A percentile compares a stretch with the other conserved stretches of the same genome.
phyloP scores from a whole-genome alignment of 2,888 invertebrate species.

The Scaptomyza polygonia region DNA sequence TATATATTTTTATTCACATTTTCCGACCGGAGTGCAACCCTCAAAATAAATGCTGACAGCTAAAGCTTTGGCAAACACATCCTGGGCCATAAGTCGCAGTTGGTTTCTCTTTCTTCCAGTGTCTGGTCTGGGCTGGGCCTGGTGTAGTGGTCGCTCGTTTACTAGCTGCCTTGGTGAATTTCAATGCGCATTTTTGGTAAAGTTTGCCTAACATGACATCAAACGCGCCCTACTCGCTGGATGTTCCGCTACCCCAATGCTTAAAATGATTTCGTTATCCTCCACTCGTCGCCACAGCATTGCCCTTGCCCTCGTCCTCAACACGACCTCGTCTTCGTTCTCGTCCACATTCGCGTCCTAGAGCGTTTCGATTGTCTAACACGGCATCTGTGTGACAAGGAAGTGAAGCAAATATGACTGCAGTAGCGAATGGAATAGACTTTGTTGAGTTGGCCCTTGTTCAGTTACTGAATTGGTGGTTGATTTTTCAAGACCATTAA shows the following conservation, averaged over 20 bases:
- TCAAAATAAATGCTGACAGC: conserved; percentile 45
- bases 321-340: background rate
- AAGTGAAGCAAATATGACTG: conserved; percentile 31
- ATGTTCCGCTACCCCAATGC: conserved; percentile 69
- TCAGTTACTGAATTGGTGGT: conserved; percentile 6
- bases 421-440: conserved; percentile 24
- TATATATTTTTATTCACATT: conserved; percentile 48
- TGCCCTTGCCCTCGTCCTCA: conserved; percentile 3
- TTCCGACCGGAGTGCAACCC: conserved; percentile 46
- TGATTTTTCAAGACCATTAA: conserved; percentile 5
- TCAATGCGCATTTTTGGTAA: conserved; percentile 72
- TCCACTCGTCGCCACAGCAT: conserved; percentile 34
- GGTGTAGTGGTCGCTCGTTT: conserved; percentile 35
- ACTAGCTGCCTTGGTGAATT: conserved; percentile 40
- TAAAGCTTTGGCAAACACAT: conserved; percentile 49
- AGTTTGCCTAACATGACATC: conserved; percentile 65
- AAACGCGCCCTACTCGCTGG: conserved; percentile 20
- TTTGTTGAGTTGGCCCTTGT: conserved; percentile 11
- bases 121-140: conserved; percentile 66
- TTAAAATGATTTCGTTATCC: conserved; percentile 54
- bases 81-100: conserved; percentile 64
- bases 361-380: conserved; percentile 14
- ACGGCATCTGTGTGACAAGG: conserved; percentile 36
- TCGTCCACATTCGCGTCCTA: background rate
- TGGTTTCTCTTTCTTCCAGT: conserved; percentile 83